These are phyloP conservation scores for Scatophagus argus DNA, from an alignment of 2,113 vertebrate species.

Conservation along the genomic window DNA sequence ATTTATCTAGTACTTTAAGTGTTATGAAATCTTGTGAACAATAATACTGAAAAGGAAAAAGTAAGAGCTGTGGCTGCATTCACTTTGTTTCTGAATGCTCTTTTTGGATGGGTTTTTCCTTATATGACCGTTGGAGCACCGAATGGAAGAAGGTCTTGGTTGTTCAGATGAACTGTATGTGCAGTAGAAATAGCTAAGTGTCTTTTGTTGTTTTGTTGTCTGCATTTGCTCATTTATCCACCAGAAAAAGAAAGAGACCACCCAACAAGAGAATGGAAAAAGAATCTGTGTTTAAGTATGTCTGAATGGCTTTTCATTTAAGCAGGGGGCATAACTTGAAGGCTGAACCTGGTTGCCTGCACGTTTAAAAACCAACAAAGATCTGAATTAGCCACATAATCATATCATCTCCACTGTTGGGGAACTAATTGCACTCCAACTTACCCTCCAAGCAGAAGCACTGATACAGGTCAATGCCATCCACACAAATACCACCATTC, in stretches of 20 bases:
- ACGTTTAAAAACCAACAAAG: conserved; percentile 17
- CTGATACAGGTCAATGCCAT: conserved; percentile 81
- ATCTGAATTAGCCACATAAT: conserved; percentile 48
- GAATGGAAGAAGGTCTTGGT: neutral
- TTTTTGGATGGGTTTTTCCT: neutral
- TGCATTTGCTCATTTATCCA: neutral
- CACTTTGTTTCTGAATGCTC: neutral
- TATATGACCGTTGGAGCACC: neutral
- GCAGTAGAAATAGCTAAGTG: neutral
- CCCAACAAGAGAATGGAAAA: neutral
- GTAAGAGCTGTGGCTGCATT: neutral
- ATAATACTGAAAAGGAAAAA: neutral
- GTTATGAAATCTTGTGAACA: too few relatives aligned
- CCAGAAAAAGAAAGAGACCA: neutral
- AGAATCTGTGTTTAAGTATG: neutral
- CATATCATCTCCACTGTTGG: neutral
- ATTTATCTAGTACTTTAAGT: too few relatives aligned
- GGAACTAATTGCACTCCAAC: conserved; percentile 42
- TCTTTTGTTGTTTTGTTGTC: conserved; percentile 13
- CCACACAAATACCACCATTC: conserved; percentile 82
- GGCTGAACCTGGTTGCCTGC: neutral
- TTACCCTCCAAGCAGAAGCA: conserved; percentile 84
- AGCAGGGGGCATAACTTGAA: neutral
- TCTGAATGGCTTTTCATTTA: conserved; percentile 27
- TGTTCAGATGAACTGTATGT: neutral